Evolutionary conservation across 2,113 vertebrate genomes (phyloP), one percentile per base, ranked within the genome.

Genomic region (Phrynosoma platyrhinos): DNA sequence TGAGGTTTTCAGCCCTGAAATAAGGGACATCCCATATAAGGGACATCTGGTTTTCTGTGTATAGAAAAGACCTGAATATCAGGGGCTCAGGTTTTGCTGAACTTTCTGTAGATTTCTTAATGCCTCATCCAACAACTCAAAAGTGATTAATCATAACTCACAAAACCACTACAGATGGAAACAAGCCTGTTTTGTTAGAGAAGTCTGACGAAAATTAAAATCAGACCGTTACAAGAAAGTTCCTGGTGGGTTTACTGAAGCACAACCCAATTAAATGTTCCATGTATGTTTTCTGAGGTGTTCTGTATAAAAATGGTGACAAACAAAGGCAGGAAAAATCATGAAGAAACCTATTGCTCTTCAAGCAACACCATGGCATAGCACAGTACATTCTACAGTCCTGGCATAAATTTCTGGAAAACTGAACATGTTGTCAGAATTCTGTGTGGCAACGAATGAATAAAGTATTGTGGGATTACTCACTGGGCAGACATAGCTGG

Each of bases 381-480:
- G 90, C 1, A 42, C 84, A 20, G 80, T 87, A 93, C 87, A 88
- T 87, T 90, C 88, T 90, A 79, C 40, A 89, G 88, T 87, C 88
- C 94, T 97, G 97, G 97, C 96, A 32, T 75, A 23, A 52, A 18
- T 84, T 83, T 64, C 94, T 96, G 97, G 97, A 98, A 97, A 97
- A 94, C 95, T 95, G 95, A 90, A 87, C 64, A 80, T 9, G 86
- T 91, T 88, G 82, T 94, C 94, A 69, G 90, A 91, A 82, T 89
- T 94, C 92, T 94, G 86, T 90, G 92, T 88, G 96, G 95, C 95
- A 95, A 89, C 83, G 90, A 97, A 96, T 98, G 97, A 98, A 97
- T 93, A 96, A 94, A 85, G 91, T 90, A 93, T 95, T 97, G 95
- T 97, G 87, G 74, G 84, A 82, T 94, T 94, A 95, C 95, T 96